Conservation (phyloP, 2,888 invertebrate genomes). For the Meiosimyza platycephala region DNA sequence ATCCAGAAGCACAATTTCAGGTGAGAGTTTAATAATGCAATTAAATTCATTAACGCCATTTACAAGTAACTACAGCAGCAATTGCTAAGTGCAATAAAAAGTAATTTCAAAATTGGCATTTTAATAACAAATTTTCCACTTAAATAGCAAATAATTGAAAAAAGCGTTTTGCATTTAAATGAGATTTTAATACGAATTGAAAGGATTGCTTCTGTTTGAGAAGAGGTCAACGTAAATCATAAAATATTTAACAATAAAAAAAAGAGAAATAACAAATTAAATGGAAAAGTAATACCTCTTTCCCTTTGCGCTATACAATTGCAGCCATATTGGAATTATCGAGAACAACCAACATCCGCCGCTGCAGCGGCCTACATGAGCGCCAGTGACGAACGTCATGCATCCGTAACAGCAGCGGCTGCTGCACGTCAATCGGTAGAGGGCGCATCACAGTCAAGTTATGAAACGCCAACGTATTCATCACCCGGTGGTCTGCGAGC, state of each 20-base stretch:
- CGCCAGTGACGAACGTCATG: constrained; percentile 66
- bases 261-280: too few species aligned
- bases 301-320: constrained; percentile 32
- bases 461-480: constrained; percentile 66
- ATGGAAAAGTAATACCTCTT: background rate
- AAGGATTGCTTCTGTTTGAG: too few species aligned
- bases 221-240: too few species aligned
- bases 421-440: constrained; percentile 67
- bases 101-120: too few species aligned
- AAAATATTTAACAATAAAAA: too few species aligned
- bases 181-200: too few species aligned
- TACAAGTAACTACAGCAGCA: too few species aligned
- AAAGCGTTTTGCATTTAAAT: too few species aligned
- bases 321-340: constrained; percentile 67
- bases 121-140: too few species aligned
- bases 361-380: constrained; percentile 63
- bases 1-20: constrained; percentile 68
- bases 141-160: too few species aligned
- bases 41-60: background rate
- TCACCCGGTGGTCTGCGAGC: constrained; percentile 65
- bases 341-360: constrained; percentile 64
- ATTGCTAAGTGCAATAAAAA: too few species aligned
- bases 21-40: constrained; percentile 52
- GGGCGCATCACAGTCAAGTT: constrained; percentile 67
- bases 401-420: constrained; percentile 59